These are phyloP conservation scores for Polypedilum pembai DNA, from an alignment of 1,140 invertebrate genomes.

Conservation along the genomic window DNA sequence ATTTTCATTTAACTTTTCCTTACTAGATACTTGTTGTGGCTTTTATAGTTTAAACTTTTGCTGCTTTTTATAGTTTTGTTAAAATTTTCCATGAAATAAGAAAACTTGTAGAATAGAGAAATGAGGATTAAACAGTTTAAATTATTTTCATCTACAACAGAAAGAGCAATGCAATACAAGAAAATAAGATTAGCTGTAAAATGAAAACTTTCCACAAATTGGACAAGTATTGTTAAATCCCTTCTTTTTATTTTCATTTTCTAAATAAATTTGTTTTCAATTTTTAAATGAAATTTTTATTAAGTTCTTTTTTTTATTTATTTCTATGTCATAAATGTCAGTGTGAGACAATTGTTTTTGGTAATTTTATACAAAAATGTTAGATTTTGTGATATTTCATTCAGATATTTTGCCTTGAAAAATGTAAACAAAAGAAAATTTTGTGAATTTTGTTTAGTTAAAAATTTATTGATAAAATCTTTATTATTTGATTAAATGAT, in stretches of 20 bases:
- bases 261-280: not conserved
- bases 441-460: too few relatives aligned
- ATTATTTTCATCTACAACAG: not conserved
- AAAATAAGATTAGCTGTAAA: not conserved
- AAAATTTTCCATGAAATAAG: not conserved
- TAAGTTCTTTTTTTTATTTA: not conserved
- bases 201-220: slow-evolving; percentile 18
- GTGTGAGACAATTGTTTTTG: not conserved
- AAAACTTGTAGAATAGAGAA: slow-evolving; percentile 7
- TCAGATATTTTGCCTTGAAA: too few relatives aligned
- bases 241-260: not conserved
- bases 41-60: too few relatives aligned
- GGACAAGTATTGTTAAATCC: not conserved
- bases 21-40: not conserved
- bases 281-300: too few relatives aligned
- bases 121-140: slow-evolving; percentile 7
- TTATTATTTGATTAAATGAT: too few relatives aligned
- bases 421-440: too few relatives aligned
- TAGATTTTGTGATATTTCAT: too few relatives aligned
- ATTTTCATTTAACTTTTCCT: not conserved
- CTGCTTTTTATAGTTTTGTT: not conserved
- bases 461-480: too few relatives aligned
- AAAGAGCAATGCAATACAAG: not conserved
- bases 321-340: too few relatives aligned
- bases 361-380: not conserved